These are phyloP conservation scores for Darwinula stevensoni DNA, from an alignment of 2,888 invertebrate genomes.

Conservation along the genomic window DNA sequence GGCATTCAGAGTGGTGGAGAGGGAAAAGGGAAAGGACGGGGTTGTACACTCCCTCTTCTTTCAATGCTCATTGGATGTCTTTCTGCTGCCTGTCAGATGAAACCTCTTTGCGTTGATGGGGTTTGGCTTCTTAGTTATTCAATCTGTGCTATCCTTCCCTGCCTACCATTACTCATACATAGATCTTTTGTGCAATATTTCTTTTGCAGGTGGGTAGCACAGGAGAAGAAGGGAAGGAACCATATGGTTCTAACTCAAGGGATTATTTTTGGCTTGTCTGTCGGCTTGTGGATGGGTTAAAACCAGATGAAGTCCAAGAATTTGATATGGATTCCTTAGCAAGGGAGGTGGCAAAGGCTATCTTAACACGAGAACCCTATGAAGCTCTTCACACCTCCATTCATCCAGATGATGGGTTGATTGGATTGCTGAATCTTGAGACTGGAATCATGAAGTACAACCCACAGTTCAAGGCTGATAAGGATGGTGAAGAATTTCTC, in stretches of 20 bases:
- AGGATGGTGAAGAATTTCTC: slow-evolving; percentile 36
- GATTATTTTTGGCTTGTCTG: slow-evolving; percentile 85
- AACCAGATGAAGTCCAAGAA: slow-evolving; percentile 16
- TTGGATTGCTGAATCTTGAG: slow-evolving; percentile 53
- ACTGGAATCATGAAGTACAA: slow-evolving; percentile 69
- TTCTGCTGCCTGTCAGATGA: slow-evolving; percentile 56
- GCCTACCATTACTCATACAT: no score
- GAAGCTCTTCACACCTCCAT: slow-evolving; percentile 49
- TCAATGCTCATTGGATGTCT: slow-evolving; percentile 49
- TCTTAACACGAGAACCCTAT: slow-evolving; percentile 43
- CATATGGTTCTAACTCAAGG: slow-evolving; percentile 71
- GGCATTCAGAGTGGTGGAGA: no score
- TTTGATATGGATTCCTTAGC: slow-evolving; percentile 38
- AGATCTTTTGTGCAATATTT: no score
- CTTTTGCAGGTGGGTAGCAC: not conserved
- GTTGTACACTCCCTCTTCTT: slow-evolving; percentile 37
- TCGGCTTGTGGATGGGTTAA: slow-evolving; percentile 55
- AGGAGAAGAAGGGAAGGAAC: slow-evolving; percentile 52
- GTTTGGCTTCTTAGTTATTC: no score
- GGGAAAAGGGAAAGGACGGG: no score
- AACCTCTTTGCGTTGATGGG: no score
- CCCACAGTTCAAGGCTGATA: slow-evolving; percentile 49
- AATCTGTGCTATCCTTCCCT: no score
- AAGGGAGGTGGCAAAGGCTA: slow-evolving; percentile 33
- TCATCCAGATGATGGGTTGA: slow-evolving; percentile 69